Evolutionary conservation across 2,888 invertebrate genomes (phyloP), one percentile per base, ranked within the genome.

Genomic region (Tanytarsus gracilentus): DNA sequence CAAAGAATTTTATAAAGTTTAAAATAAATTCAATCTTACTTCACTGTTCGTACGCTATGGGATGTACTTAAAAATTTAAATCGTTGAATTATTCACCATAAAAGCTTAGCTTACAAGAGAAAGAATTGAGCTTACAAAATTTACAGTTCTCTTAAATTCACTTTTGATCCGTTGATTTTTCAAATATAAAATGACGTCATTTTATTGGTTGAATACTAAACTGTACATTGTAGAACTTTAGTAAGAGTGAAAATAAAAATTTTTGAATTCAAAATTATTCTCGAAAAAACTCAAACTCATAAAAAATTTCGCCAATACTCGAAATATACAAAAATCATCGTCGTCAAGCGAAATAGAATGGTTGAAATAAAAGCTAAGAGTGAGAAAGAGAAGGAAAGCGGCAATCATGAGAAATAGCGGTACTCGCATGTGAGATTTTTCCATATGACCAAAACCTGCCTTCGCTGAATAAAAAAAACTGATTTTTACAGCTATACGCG

Each of bases 371-470:
- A n/a, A n/a, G n/a, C n/a, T 25, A 36, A 52, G 21, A 16, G 21
- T 11, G 36, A 52, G 30, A 52, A 27, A 52, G 33, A 18, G 33
- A 27, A 30, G 21, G 52, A 52, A 30, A 33, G 14, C 14, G 18
- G 9, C 40, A 44, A 21, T 53, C 55, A 33, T 55, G 39, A n/a
- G 27, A 33, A 55, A 55, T 55, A 55, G 55, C 55, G 39, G 55
- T 36, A 55, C 40, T 30, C 33, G 26, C 40, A 40, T 40, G 55
- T 55, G 40, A 55, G 55, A 55, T 55, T 33, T n/a, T n/a, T 55
- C 27, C 40, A 55, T 55, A 55, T 55, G 55, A 55, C 55, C 55
- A 55, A 26, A 55, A 40, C 55, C 55, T 40, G 55, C 33, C 39
- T 49, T 49, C 3, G 23, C 6, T n/a, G n/a, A 16, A n/a, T 16